Percentiles rank a stretch among this genome's conserved stretches.
These are phyloP conservation scores for Chloroceryle aenea DNA, from an alignment of 2,113 vertebrate genomes.

Conservation along the genomic window DNA sequence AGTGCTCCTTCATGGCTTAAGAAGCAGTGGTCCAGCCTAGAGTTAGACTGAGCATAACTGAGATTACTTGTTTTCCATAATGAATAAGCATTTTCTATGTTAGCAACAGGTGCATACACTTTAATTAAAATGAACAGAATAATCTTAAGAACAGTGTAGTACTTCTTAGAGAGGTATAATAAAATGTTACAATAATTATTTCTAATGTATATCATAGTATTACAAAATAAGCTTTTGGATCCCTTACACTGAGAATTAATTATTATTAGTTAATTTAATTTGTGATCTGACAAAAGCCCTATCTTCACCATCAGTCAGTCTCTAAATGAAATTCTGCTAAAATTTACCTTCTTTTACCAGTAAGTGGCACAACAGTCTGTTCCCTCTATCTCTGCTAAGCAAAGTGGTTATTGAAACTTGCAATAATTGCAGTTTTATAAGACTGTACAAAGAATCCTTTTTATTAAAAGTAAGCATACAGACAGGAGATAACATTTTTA, in stretches of 20 bases:
- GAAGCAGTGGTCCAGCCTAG: not conserved
- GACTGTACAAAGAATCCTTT: not conserved
- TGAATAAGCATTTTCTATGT: not conserved
- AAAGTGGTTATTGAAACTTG: not conserved
- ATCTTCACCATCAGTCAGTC: not conserved
- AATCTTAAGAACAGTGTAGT: not conserved
- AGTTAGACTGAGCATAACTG: not conserved
- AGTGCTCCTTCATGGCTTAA: not conserved
- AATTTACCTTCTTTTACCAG: not conserved
- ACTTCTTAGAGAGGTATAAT: not conserved
- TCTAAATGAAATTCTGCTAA: conserved; percentile 20
- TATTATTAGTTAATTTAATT: conserved; percentile 40
- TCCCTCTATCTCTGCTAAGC: not conserved
- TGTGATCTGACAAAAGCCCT: conserved; percentile 33
- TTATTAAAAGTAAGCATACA: not conserved
- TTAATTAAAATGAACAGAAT: conserved; percentile 5
- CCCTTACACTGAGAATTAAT: conserved; percentile 42
- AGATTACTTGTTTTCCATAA: not conserved
- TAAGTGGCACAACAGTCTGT: not conserved
- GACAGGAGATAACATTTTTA: not conserved
- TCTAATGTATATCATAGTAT: not conserved
- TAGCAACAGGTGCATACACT: not conserved
- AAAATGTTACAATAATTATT: not conserved
- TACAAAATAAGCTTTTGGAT: conserved; percentile 14
- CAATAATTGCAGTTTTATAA: not conserved